Conservation (phyloP, 2,797 vertebrate species). For the Mus spretus region DNA sequence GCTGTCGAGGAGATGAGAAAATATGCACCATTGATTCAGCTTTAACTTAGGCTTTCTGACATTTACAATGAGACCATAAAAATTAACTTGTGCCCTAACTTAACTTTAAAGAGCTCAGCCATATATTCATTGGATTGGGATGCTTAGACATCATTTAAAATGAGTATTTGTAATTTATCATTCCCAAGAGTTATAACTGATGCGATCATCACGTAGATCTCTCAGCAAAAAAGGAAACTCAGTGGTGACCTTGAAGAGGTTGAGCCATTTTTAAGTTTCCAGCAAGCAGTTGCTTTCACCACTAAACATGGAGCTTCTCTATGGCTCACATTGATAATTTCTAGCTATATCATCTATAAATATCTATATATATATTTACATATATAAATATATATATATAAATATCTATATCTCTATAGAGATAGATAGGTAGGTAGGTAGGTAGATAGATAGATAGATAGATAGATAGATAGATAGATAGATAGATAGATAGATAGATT, state of each 20-base stretch:
- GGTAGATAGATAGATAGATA: no score
- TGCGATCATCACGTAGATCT: neutral
- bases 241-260: neutral
- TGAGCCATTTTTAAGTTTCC: slow-evolving; percentile 9
- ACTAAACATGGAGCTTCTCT: slow-evolving; percentile 13
- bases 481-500: neutral
- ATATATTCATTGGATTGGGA: slow-evolving; percentile 10
- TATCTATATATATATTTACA: no score
- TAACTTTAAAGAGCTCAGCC: slow-evolving; percentile 55
- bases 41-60: slow-evolving; percentile 70
- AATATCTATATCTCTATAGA: neutral
- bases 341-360: neutral
- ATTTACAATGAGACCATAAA: slow-evolving; percentile 67
- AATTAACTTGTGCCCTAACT: slow-evolving; percentile 50
- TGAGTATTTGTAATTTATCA: slow-evolving; percentile 13
- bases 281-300: neutral
- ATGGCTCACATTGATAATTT: neutral
- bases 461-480: no score
- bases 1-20: slow-evolving; percentile 47
- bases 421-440: no score
- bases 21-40: slow-evolving; percentile 34
- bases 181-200: slow-evolving; percentile 3
- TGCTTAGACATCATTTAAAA: neutral
- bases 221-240: neutral
- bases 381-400: no score